A percentile compares a stretch with the other conserved stretches of the same genome.
Evolutionary conservation across 2,888 invertebrate species (phyloP).

Genomic region (Campoplex nolae): DNA sequence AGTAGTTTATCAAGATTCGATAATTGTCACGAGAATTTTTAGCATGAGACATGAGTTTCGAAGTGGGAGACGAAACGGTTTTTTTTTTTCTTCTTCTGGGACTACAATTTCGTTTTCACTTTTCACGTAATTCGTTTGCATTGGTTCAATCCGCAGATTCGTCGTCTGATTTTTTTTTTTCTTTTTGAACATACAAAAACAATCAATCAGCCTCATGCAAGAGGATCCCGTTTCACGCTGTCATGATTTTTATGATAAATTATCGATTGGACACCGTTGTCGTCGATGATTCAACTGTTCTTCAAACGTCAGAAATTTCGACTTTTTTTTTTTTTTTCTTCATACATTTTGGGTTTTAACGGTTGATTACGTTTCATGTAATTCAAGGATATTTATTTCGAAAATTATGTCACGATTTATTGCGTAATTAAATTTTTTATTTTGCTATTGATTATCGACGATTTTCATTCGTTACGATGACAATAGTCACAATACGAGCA

Average conservation of each 20-base stretch:
- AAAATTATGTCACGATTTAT: not conserved
- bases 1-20: conserved; percentile 56
- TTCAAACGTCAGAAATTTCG: not conserved
- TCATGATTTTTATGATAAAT: conserved; percentile 44
- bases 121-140: not conserved
- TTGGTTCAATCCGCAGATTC: conserved; percentile 29
- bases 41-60: not conserved
- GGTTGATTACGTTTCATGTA: not conserved
- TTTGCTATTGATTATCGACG: not conserved
- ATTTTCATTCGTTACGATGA: conserved; percentile 37
- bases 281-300: conserved; percentile 36
- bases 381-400: not conserved
- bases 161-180: conserved; percentile 12
- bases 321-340: not conserved
- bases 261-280: conserved; percentile 62
- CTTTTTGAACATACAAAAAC: not conserved
- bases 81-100: not conserved
- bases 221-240: conserved; percentile 19
- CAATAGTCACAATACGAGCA: conserved; percentile 62
- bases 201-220: conserved; percentile 12
- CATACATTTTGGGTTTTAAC: not conserved
- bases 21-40: conserved; percentile 8
- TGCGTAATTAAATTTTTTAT: not conserved
- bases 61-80: not conserved
- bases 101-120: not conserved